Percentiles rank a stretch among this genome's conserved stretches.
Evolutionary conservation across 2,888 invertebrate species (phyloP).

Genomic region (Chaetoderma sp.): DNA sequence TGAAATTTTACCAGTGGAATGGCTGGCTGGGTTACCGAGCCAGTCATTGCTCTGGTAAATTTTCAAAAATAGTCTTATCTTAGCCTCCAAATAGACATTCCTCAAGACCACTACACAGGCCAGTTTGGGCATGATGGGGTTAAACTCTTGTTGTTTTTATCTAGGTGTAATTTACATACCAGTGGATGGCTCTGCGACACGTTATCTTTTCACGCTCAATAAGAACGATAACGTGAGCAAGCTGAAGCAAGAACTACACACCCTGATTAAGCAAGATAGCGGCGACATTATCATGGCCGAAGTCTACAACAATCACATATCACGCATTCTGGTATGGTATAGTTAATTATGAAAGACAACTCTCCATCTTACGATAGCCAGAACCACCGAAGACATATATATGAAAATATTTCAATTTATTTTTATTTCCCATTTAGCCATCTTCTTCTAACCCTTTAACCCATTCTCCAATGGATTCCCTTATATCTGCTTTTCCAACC

Average conservation of each 20-base stretch:
- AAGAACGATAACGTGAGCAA: constrained; percentile 74
- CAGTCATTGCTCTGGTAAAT: no score
- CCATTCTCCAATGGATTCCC: background rate
- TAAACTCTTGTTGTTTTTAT: no score
- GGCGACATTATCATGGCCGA: constrained; percentile 73
- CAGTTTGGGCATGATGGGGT: no score
- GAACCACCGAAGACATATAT: background rate
- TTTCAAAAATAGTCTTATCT: no score
- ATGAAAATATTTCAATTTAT: background rate
- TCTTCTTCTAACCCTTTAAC: background rate
- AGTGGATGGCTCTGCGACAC: constrained; percentile 69
- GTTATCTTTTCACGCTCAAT: constrained; percentile 74
- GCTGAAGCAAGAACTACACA: constrained; percentile 72
- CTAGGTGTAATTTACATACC: constrained; percentile 73
- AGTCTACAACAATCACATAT: constrained; percentile 75
- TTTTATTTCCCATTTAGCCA: background rate
- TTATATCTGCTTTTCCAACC: no score
- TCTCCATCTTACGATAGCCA: no score
- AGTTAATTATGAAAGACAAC: background rate
- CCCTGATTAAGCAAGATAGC: constrained; percentile 63
- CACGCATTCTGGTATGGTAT: constrained; percentile 73
- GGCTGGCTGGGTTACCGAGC: no score
- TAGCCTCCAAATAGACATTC: no score
- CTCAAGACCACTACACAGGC: no score
- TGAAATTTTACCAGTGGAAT: no score